Evolutionary conservation across 2,888 invertebrate species (phyloP), one percentile per base, ranked within the genome.

Genomic region (Petrolisthes manimaculis): DNA sequence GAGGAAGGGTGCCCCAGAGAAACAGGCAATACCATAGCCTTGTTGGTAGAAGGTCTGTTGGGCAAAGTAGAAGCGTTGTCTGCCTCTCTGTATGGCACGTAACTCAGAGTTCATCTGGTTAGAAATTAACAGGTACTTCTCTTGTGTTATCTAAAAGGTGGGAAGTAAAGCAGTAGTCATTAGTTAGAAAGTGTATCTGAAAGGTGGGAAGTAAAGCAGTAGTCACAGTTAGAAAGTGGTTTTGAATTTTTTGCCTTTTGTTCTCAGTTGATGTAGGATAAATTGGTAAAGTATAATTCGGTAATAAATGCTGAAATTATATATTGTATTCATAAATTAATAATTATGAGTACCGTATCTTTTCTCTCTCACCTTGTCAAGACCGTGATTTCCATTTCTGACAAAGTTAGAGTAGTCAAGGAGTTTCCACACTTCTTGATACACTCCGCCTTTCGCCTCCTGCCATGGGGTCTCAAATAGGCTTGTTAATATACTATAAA

Each of bases 31-130:
- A 4, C 83, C 87, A 55, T 87, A 87, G 5, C 54, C 83, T 56
- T 87, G 87, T 18, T 83, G 87, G 74, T 79, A 87, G 74, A 83
- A 87, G 71, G 74, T 71, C 56, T 83, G 79, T 53, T 83, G 56
- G 9, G 55, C 83, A n/a, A 87, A 54, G 83, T 87, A 71, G 56
- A 71, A 87, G 8, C 71, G 71, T 9, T 83, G 54, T 3, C 83
- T n/a, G 4, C 87, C 87, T n/a, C 55, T 37, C 79, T 83, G 67
- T 24, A 71, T 61, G n/a, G 83, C 87, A 3, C 87, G 83, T n/a
- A 87, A 18, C 69, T 87, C 79, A 3, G 83, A 83, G 55, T 79
- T 79, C 37, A 87, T 56, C 18, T 71, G 55, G 9, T 83, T 51
- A 56, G 83, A 83, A 6, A 83, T n/a, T 21, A 87, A 69, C 14